Evolutionary conservation across 2,797 vertebrate species (phyloP), one percentile per base, ranked within the genome.

Genomic region (Ara ararauna): DNA sequence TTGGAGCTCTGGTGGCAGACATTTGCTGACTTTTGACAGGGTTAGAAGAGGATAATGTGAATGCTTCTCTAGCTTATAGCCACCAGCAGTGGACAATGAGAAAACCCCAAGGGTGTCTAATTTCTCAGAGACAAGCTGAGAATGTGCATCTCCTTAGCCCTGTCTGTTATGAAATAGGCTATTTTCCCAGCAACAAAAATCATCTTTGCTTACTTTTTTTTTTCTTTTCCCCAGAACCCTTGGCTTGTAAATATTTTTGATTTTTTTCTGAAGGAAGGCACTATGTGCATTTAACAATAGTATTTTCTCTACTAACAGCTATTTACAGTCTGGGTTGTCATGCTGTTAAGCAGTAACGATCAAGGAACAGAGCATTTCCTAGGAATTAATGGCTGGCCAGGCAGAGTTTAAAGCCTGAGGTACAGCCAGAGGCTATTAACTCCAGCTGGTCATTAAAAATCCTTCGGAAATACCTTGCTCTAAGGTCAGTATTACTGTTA

Each of bases 371-470:
- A 86, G 81, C 83, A 95, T 94, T 95, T 96, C 96, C 82, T 95
- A 91, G 90, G 93, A 96, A 88, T 95, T 97, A 96, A 93, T 95
- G 90, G 85, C 87, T 92, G 76, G 70, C 74, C 84, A 91, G 92
- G 62, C 72, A 93, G 68, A 65, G 84, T 96, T 91, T 95, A 88
- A 92, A 95, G 91, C 75, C 80, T 85, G 91, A 92, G 40, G 58
- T 83, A 92, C 89, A 91, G 74, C 91, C 87, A 95, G 83, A 95
- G 92, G 91, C 85, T 95, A 93, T 96, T 97, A 96, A 96, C 92
- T 92, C 90, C 94, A 97, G 70, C 88, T 91, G 85, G 84, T 94
- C 94, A 94, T 95, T 96, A 97, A 96, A 96, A 96, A 93, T 90
- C 87, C 85, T 92, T 95, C 22, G 36, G 95, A 97, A 97, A 96